Base-by-base conservation (phyloP, 2,888 invertebrate species). In the Cosmia trapezina region DNA sequence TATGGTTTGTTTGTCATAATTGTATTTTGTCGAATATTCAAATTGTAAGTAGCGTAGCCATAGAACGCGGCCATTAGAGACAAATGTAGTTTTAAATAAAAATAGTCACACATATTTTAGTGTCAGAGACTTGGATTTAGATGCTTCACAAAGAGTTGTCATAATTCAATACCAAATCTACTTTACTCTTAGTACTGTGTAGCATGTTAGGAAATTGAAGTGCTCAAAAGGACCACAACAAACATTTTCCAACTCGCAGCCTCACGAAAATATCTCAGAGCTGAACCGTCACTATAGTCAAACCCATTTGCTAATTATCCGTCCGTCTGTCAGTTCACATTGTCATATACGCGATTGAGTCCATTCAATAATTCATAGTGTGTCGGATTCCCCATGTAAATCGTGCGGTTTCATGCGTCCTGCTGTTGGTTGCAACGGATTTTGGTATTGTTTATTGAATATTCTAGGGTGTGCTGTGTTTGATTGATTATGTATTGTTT, bases 301-400 rank as follows among this genome's bases (percentile, higher is more conserved):
- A 84, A 89, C 76, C 88, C 89, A 91, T 92, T 91, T 89, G 90
- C 89, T 91, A 91, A 92, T 92, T 90, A 89, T 87, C 83, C 37
- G 66, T 68, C 69, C 80, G 69, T 68, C 85, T 80, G 78, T 66
- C 83, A 76, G 71, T 83, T 83, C 86, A 82, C 80, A 81, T 73
- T 73, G 80, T 80, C 87, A 78, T 78, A 74, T 73, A 76, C 73
- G 74, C 83, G 83, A 86, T 85, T 83, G 86, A 82, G 71, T 63
- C 79, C 76, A 79, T 83, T 86, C 84, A 86, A 86, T 86, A 83
- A 87, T 87, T 84, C 87, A 87, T 76, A 67, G 65, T 79, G 75
- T 80, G 68, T 83, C 78, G 75, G 71, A 75, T 71, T 60, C 60
- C 59, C 64, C 73, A 76, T 86, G 85, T 85, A 86, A 85, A 85